A percentile compares a stretch with the other conserved stretches of the same genome.
These are phyloP conservation scores for Drosophila asahinai DNA, from an alignment of 1,140 invertebrate genomes.

Conservation along the genomic window DNA sequence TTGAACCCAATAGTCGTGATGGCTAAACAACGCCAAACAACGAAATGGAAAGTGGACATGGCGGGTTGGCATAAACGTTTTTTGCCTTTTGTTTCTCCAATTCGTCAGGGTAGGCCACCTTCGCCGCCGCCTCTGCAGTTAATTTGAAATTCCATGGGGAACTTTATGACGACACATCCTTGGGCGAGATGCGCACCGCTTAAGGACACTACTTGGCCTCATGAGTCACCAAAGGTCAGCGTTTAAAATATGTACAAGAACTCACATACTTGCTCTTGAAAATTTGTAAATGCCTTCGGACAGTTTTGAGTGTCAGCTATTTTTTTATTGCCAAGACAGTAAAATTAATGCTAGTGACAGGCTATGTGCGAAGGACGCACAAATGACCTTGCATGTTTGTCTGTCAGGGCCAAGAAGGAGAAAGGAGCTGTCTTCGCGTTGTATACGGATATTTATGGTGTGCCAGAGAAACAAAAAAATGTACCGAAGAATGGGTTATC, in stretches of 20 bases:
- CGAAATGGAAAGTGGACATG: conserved; percentile 51
- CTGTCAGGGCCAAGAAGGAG: conserved; percentile 36
- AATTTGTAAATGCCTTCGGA: conserved; percentile 61
- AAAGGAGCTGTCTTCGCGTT: conserved; percentile 19
- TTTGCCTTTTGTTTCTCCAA: not conserved
- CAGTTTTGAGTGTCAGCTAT: conserved; percentile 40
- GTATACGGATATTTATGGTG: conserved; percentile 8
- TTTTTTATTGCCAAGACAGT: conserved; percentile 29
- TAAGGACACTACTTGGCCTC: conserved; percentile 50
- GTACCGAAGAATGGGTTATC: not conserved
- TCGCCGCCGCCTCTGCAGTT: conserved; percentile 40
- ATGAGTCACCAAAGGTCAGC: conserved; percentile 58
- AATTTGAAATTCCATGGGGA: conserved; percentile 63
- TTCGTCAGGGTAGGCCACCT: not conserved
- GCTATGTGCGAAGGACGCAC: conserved; percentile 55
- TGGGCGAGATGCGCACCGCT: conserved; percentile 35
- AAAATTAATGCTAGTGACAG: conserved; percentile 72
- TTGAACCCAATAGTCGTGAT: conserved; percentile 67
- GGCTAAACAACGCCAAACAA: conserved; percentile 35
- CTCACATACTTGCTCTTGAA: conserved; percentile 63
- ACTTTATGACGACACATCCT: conserved; percentile 55
- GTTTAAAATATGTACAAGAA: conserved; percentile 35
- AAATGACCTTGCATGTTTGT: conserved; percentile 30
- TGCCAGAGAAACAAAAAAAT: not conserved
- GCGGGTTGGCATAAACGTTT: not conserved